Conservation (phyloP, 2,888 invertebrate species). For the Archips xylosteana region DNA sequence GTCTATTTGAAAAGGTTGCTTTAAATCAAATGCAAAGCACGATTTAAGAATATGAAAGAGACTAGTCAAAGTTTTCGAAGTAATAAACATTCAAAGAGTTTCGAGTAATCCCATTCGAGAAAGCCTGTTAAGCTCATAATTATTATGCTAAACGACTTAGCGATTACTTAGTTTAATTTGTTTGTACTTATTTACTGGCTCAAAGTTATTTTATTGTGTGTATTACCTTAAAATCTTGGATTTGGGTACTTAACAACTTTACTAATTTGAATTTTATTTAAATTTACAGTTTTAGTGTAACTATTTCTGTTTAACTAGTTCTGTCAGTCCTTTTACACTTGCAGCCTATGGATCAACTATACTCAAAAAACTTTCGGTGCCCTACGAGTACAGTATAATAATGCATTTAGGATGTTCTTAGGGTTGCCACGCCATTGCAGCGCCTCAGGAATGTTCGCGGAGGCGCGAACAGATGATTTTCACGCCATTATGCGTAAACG, state of each 20-base stretch:
- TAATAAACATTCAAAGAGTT: constrained; percentile 18
- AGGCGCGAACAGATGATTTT: too few species aligned
- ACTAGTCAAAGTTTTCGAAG: constrained; percentile 23
- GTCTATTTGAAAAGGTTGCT: constrained; percentile 1
- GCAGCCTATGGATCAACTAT: too few species aligned
- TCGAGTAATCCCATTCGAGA: constrained; percentile 21
- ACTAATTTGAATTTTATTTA: background rate
- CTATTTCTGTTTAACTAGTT: too few species aligned
- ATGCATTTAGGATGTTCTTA: too few species aligned
- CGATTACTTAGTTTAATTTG: constrained; percentile 4
- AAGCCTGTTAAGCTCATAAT: constrained; percentile 32
- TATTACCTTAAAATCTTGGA: background rate
- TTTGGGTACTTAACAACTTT: background rate
- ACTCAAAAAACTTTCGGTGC: too few species aligned
- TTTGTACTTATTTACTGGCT: constrained; percentile 10
- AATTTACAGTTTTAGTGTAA: too few species aligned
- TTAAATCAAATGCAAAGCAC: constrained; percentile 30
- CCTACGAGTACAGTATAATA: too few species aligned
- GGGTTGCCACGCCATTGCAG: too few species aligned
- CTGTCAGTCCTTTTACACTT: too few species aligned
- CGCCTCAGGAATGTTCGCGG: too few species aligned
- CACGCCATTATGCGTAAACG: too few species aligned
- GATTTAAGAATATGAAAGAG: constrained; percentile 21
- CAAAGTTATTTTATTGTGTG: constrained; percentile 6
- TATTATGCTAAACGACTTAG: constrained; percentile 18